Evolutionary conservation across 2,113 vertebrate species (phyloP).

Genomic region (Grallaria varia): DNA sequence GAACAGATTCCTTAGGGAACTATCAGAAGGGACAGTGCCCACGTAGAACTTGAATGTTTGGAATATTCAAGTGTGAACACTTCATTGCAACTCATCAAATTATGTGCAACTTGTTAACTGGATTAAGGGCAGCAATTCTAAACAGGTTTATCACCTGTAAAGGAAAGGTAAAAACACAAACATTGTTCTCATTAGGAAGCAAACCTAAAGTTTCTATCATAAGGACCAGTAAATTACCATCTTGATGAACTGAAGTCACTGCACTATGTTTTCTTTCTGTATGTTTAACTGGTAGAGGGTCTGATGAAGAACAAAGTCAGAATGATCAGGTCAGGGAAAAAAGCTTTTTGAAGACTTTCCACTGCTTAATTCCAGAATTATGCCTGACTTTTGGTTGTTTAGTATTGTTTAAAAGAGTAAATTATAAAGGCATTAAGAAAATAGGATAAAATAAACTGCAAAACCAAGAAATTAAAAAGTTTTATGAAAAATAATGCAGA

Average conservation of each 20-base stretch:
- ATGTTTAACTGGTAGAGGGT: background rate
- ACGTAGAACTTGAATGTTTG: background rate
- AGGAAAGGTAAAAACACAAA: background rate
- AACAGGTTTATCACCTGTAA: background rate
- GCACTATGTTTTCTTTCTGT: background rate
- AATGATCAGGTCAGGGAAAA: background rate
- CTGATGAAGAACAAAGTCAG: background rate
- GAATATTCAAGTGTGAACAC: background rate
- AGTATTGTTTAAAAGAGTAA: background rate
- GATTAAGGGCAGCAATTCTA: background rate
- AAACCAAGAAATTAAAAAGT: background rate
- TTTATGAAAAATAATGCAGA: background rate
- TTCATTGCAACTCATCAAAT: background rate
- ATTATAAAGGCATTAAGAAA: background rate
- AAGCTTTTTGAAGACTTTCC: fast-evolving
- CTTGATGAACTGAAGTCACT: background rate
- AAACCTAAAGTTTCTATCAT: background rate
- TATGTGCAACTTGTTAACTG: background rate
- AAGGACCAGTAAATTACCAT: background rate
- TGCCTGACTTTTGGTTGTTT: background rate
- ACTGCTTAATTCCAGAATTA: background rate
- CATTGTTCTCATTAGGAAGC: background rate
- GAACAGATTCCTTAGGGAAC: background rate
- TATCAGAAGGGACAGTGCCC: background rate
- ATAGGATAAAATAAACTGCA: background rate